Evolutionary conservation across 1,140 invertebrate genomes (phyloP).

Genomic region (Dryas iulia): DNA sequence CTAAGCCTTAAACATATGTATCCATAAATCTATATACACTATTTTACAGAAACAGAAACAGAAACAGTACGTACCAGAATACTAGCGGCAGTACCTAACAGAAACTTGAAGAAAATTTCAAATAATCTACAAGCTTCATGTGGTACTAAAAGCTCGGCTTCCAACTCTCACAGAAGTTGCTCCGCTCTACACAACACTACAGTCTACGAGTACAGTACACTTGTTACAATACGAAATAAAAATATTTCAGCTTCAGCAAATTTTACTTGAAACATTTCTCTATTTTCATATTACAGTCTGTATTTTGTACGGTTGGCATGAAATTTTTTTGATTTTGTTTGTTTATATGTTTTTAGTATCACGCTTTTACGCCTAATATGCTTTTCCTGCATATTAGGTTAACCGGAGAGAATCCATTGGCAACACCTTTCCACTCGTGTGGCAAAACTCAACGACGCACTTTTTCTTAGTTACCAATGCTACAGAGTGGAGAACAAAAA

Average conservation of each 20-base stretch:
- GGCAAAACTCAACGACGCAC: too few relatives aligned
- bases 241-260: not conserved
- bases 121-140: slow-evolving; percentile 1
- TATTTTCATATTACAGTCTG: not conserved
- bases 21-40: too few relatives aligned
- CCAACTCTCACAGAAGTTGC: not conserved
- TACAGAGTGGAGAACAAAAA: too few relatives aligned
- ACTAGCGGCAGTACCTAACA: not conserved
- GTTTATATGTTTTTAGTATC: too few relatives aligned
- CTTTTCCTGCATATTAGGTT: too few relatives aligned
- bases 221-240: slow-evolving; percentile 3
- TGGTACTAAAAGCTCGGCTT: not conserved
- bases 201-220: not conserved
- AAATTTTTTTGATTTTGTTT: not conserved
- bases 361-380: too few relatives aligned
- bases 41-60: not conserved
- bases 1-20: too few relatives aligned
- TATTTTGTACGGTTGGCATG: not conserved
- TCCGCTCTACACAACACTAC: not conserved
- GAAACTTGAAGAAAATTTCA: not conserved
- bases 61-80: not conserved
- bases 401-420: too few relatives aligned
- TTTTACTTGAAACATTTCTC: slow-evolving; percentile 3
- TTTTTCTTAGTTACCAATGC: too few relatives aligned
- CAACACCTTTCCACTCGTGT: too few relatives aligned